phyloP scores from a whole-genome alignment of 2,888 invertebrate genomes.

The Acleris laterana region DNA sequence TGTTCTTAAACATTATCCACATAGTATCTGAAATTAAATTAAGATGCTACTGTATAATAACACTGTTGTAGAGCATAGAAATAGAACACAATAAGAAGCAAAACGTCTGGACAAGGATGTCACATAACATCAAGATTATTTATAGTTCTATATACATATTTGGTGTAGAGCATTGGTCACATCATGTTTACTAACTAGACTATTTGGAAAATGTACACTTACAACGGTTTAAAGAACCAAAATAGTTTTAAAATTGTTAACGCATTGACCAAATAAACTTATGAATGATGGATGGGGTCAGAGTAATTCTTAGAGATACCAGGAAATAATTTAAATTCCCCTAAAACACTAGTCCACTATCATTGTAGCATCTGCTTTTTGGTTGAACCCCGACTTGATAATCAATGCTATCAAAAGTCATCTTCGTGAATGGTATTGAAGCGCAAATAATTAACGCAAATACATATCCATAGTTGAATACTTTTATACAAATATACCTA shows the following conservation, averaged over 20 bases:
- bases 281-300: conserved; percentile 51
- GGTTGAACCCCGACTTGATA: no score
- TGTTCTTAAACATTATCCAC: conserved; percentile 52
- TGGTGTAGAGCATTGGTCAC: background rate
- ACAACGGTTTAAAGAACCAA: conserved; percentile 42
- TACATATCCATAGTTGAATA: no score
- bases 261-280: conserved; percentile 43
- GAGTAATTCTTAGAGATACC: conserved; percentile 30
- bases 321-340: background rate
- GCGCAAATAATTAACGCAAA: no score
- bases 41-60: conserved; percentile 56
- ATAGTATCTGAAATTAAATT: conserved; percentile 62
- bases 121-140: conserved; percentile 42
- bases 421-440: no score
- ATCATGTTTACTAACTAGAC: background rate
- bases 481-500: background rate
- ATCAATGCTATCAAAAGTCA: no score
- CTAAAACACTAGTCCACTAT: background rate
- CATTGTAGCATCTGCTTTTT: no score
- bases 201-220: conserved; percentile 38
- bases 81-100: conserved; percentile 69
- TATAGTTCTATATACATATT: conserved; percentile 37
- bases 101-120: conserved; percentile 48
- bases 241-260: conserved; percentile 25
- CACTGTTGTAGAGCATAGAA: conserved; percentile 57